Evolutionary conservation across 2,797 vertebrate species (phyloP), one percentile per base, ranked within the genome.

Genomic region (Artibeus jamaicensis): DNA sequence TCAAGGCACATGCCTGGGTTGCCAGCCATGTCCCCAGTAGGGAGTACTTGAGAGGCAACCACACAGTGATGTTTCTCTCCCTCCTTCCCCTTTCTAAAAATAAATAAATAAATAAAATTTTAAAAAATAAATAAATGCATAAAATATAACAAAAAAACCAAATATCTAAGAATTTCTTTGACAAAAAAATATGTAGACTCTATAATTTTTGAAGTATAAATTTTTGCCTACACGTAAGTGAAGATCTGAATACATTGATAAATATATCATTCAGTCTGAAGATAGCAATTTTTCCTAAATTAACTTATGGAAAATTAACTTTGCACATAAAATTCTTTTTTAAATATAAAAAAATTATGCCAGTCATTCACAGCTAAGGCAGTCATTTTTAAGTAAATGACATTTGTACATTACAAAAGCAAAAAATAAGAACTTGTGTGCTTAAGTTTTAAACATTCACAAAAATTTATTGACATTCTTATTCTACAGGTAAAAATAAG

Each of bases 291-390:
- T 89, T 76, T 16, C 14, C 46, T 79, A 81, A 86, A 62, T 73
- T 91, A 93, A 88, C 82, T 62, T 59, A 53, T 46, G 83, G n/a
- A 93, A 93, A 68, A 26, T 22, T 88, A 73, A 92, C 12, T 71
- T 86, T 81, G 32, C 26, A 26, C 83, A 81, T 42, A 44, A n/a
- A 84, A 86, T 50, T 2, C n/a, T 74, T 74, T 89, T 59, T 78
- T 48, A 48, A 65, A 55, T 91, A 70, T 59, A 37, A 73, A 82
- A 83, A 74, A 32, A 26, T n/a, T 62, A 5, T 53, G 57, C 11
- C 91, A 76, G 48, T 32, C 26, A 57, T 55, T 14, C 2, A 3
- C 9, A 84, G 24, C 32, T 7, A 50, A 55, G 5, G 55, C 2
- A 32, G 8, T 9, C 24, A 26, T 24, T 95, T 95, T 88, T 82